A percentile compares a stretch with the other conserved stretches of the same genome.
Evolutionary conservation across 2,113 vertebrate species (phyloP).

Genomic region (Pogonocichla stellata): DNA sequence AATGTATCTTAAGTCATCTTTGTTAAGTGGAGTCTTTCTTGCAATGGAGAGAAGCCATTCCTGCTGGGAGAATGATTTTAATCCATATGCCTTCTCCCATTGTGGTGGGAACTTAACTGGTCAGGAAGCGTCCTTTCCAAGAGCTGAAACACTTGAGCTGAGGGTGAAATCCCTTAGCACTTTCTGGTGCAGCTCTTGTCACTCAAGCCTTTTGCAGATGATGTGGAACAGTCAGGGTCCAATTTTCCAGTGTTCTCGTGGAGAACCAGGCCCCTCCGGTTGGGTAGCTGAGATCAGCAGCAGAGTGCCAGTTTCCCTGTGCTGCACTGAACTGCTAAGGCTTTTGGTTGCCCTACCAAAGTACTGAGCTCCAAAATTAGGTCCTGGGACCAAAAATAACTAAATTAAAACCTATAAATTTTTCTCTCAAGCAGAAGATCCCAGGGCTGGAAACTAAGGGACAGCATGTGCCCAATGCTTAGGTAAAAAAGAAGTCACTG

Average conservation of each 20-base stretch:
- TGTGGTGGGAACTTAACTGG: not conserved
- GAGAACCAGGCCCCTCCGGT: fast-evolving
- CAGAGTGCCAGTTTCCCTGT: not conserved
- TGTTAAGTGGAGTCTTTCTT: not conserved
- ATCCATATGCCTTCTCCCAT: not conserved
- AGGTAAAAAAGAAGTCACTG: not conserved
- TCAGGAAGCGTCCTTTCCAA: not conserved
- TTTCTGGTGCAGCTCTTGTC: not conserved
- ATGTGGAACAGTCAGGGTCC: not conserved
- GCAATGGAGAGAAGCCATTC: not conserved
- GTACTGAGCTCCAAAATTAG: constrained; percentile 54
- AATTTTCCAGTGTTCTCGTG: not conserved
- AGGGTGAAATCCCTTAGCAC: not conserved
- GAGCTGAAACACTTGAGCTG: not conserved
- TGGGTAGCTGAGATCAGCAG: constrained; percentile 8
- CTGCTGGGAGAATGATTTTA: not conserved
- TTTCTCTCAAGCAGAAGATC: constrained; percentile 40
- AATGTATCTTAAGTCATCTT: not conserved
- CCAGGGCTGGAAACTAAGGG: constrained; percentile 28
- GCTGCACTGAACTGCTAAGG: not conserved
- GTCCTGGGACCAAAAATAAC: constrained; percentile 38
- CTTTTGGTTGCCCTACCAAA: constrained; percentile 29
- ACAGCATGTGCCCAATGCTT: constrained; percentile 7
- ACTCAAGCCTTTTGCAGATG: not conserved
- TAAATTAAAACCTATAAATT: constrained; percentile 51